Percentiles rank a stretch among this genome's conserved stretches.
phyloP scores from a whole-genome alignment of 1,140 invertebrate genomes.

The Euschistus heros region DNA sequence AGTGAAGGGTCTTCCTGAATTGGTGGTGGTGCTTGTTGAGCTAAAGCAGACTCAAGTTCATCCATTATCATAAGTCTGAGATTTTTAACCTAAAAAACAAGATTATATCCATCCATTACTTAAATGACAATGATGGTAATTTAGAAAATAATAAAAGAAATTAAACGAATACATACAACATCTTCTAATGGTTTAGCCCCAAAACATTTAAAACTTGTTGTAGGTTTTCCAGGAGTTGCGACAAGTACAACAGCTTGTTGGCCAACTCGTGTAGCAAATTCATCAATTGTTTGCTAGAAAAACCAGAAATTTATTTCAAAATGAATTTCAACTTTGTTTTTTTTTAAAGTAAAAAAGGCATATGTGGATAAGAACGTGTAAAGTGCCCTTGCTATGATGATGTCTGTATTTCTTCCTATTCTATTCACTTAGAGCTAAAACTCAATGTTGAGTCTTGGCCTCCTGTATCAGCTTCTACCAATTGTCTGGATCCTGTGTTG shows the following conservation, averaged over 20 bases:
- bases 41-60: constrained; percentile 82
- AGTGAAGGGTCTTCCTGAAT: constrained; percentile 83
- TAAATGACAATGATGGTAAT: neutral
- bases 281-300: constrained; percentile 86
- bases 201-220: constrained; percentile 92
- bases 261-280: constrained; percentile 93
- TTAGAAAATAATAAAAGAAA: constrained; percentile 1
- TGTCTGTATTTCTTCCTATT: too few species aligned
- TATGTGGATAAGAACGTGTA: too few species aligned
- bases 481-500: too few species aligned
- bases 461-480: too few species aligned
- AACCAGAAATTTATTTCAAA: neutral
- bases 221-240: constrained; percentile 91
- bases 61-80: constrained; percentile 84
- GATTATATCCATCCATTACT: neutral
- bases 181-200: constrained; percentile 93
- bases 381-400: too few species aligned
- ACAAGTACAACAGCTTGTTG: constrained; percentile 94
- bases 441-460: too few species aligned
- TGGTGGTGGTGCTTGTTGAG: constrained; percentile 86
- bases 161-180: constrained; percentile 51
- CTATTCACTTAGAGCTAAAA: too few species aligned
- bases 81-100: constrained; percentile 55
- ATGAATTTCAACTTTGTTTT: too few species aligned
- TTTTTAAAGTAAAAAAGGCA: too few species aligned